Evolutionary conservation across 2,888 invertebrate species (phyloP), one percentile per base, ranked within the genome.

Genomic region (Pteria penguin): DNA sequence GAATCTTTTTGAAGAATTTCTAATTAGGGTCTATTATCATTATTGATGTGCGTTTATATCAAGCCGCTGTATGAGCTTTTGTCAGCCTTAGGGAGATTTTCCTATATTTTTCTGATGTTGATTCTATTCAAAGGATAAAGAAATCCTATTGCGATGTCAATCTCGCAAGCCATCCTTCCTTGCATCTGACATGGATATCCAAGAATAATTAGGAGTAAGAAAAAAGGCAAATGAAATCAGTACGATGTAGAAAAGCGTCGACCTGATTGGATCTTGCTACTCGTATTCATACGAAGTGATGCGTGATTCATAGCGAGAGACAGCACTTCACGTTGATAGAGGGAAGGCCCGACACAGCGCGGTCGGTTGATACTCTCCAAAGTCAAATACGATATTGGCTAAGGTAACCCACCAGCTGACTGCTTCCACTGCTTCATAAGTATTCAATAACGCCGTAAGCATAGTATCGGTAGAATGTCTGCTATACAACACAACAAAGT

Each of bases 341-440:
- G 45, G 18, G 45, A 45, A 45, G 18, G 18, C 45, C 18, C 8
- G 45, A 14, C 45, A 14, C 45, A 55, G 57, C 68, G 68, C 68
- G 68, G 68, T 68, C 57, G 58, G 68, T 57, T 68, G 33, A 68
- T 45, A 45, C 45, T 18, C 45, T 14, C 45, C 8, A 14, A 18
- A 18, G 18, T 45, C 45, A 18, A 14, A 8, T 45, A 45, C 18
- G 45, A 29, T 29, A 22, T 27, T 24, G 65, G 45, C 33, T 32
- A 32, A 57, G 33, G 57, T 55, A 57, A 68, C 32, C 52, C 57
- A 24, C 32, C 57, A 29, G 68, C 57, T 68, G 32, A 68, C 24
- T 68, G 32, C 11, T 45, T n/a, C n/a, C n/a, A n/a, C 57, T 33
- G 68, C 57, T 68, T 68, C 57, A 68, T 68, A 57, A 45, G 45